Base-by-base conservation (phyloP, 2,888 invertebrate genomes). In the Serrognathus titanus region DNA sequence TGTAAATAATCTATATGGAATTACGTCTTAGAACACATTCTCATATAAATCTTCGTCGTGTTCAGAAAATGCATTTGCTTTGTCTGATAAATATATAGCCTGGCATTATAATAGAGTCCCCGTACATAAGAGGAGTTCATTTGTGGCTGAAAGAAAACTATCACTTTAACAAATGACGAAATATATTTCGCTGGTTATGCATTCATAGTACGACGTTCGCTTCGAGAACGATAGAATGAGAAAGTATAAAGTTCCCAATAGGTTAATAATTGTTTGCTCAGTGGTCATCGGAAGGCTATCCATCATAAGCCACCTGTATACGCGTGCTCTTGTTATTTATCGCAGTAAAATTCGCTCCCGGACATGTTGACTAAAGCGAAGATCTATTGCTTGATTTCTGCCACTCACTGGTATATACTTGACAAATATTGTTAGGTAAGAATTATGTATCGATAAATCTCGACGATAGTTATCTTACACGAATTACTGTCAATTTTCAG, bases 371-470 rank as follows among this genome's bases (percentile, higher is more conserved):
- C 74, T 72, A 69, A 71, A 68, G 71, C 69, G 71, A 74, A 74
- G 75, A 75, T 75, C 74, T 74, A 75, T 74, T 69, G 66, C 70
- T 67, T 70, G 72, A 73, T 72, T 72, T 72, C 73, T 73, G 74
- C 70, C 71, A 73, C 72, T 73, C 73, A 70, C 69, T 63, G 67
- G 60, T 70, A 72, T 72, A 70, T 68, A 72, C 71, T 71, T 73
- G 74, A 75, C 74, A 75, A 75, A 75, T 75, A 75, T 75, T 75
- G 73, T 72, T 72, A 70, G 66, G 60, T 70, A 72, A 75, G 75
- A 76, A 75, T 75, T 75, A 75, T 75, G 74, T 74, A 72, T 72
- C 75, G 71, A 76, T 76, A 76, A 76, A 76, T 76, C 76, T 75
- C 69, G 60, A 67, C 72, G 70, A 72, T 74, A 69, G 71, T 67